Conservation (phyloP, 2,888 invertebrate genomes). For the Pollenia griseotomentosa region DNA sequence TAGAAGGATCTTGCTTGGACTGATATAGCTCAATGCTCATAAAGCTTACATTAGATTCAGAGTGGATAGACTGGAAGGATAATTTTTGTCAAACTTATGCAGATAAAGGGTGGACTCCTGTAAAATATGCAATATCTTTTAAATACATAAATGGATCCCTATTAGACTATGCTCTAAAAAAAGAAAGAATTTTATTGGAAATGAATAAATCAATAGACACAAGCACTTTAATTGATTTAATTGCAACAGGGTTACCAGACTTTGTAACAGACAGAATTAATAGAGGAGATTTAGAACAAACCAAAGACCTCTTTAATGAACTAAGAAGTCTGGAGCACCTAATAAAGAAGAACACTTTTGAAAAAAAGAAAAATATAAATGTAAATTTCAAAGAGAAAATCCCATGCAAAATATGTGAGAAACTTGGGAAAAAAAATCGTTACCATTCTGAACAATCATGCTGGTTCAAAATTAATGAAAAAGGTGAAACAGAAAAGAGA, state of each 20-base stretch:
- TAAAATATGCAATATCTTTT: slow-evolving; percentile 35
- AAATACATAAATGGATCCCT: slow-evolving; percentile 76
- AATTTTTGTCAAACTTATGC: slow-evolving; percentile 76
- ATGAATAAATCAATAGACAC: slow-evolving; percentile 66
- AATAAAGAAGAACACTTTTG: too few relatives aligned
- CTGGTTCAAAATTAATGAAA: slow-evolving; percentile 57
- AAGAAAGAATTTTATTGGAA: slow-evolving; percentile 57
- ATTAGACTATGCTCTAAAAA: slow-evolving; percentile 55
- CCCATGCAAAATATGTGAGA: slow-evolving; percentile 70
- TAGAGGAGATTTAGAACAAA: too few relatives aligned
- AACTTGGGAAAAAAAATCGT: slow-evolving; percentile 60
- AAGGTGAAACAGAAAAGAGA: slow-evolving; percentile 9
- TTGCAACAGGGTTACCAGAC: too few relatives aligned
- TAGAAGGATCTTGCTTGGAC: slow-evolving; percentile 72
- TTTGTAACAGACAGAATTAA: too few relatives aligned
- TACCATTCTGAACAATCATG: slow-evolving; percentile 59
- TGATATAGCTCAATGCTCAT: slow-evolving; percentile 75
- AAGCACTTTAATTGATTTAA: too few relatives aligned
- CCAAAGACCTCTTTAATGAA: too few relatives aligned
- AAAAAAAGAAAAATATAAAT: too few relatives aligned
- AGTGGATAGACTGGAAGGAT: slow-evolving; percentile 72
- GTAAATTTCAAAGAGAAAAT: slow-evolving; percentile 59
- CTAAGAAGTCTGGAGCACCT: too few relatives aligned
- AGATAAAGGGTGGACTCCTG: slow-evolving; percentile 38
- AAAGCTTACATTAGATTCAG: slow-evolving; percentile 73